Percentiles rank a stretch among this genome's conserved stretches.
Evolutionary conservation across 1,140 invertebrate genomes (phyloP).

Genomic region (Trichogramma pretiosum): DNA sequence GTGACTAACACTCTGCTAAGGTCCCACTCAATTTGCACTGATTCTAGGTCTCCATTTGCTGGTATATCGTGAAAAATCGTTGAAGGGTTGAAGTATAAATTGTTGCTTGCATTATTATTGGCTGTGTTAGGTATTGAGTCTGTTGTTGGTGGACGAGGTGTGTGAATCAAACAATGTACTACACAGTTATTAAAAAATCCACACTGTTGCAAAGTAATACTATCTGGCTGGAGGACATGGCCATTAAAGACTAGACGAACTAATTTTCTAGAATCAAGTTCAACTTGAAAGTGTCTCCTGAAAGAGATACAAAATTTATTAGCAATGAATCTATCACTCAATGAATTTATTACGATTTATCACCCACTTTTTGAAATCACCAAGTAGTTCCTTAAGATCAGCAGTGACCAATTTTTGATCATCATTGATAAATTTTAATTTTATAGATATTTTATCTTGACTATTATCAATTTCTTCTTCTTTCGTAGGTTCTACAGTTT

Average conservation of each 20-base stretch:
- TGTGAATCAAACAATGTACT: slow-evolving; percentile 76
- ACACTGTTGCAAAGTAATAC: slow-evolving; percentile 63
- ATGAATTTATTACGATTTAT: slow-evolving; percentile 6
- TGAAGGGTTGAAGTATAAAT: slow-evolving; percentile 34
- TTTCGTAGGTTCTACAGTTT: slow-evolving; percentile 20
- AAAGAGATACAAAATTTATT: slow-evolving; percentile 28
- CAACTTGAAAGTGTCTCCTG: slow-evolving; percentile 73
- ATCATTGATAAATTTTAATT: slow-evolving; percentile 81
- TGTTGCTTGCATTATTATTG: slow-evolving; percentile 28
- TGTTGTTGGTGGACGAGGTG: slow-evolving; percentile 39
- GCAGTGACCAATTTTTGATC: slow-evolving; percentile 72
- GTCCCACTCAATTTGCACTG: slow-evolving; percentile 44
- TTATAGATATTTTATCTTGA: slow-evolving; percentile 57
- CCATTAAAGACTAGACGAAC: slow-evolving; percentile 84
- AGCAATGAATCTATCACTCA: slow-evolving; percentile 4
- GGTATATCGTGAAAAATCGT: slow-evolving; percentile 36
- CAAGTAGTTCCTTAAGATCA: slow-evolving; percentile 63
- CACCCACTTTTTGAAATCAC: slow-evolving; percentile 76
- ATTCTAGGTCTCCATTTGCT: slow-evolving; percentile 34
- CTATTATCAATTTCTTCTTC: slow-evolving; percentile 18
- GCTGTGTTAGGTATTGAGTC: slow-evolving; percentile 21
- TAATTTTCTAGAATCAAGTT: slow-evolving; percentile 65
- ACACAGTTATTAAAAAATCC: slow-evolving; percentile 80
- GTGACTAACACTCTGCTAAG: slow-evolving; percentile 47
- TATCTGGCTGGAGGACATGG: slow-evolving; percentile 68